A percentile compares a stretch with the other conserved stretches of the same genome.
phyloP scores from a whole-genome alignment of 1,140 invertebrate species.

The Drosophila sucinea region DNA sequence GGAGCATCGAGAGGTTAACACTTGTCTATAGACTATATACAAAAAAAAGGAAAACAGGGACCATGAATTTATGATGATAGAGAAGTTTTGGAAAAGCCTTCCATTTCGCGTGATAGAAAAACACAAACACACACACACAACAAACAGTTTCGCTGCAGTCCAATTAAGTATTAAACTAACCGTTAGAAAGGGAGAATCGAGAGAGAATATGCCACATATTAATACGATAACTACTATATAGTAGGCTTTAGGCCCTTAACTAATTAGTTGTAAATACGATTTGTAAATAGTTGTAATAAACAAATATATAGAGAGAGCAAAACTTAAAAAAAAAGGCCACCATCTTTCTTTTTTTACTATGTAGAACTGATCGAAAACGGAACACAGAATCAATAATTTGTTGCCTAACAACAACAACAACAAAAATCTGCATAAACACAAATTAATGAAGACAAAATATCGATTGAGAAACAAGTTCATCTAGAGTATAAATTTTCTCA shows the following conservation, averaged over 20 bases:
- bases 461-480: slow-evolving; percentile 60
- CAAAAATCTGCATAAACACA: slow-evolving; percentile 72
- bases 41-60: slow-evolving; percentile 39
- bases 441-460: slow-evolving; percentile 70
- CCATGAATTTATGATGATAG: neutral
- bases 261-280: slow-evolving; percentile 29
- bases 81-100: slow-evolving; percentile 67
- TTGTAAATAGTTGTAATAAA: slow-evolving; percentile 76
- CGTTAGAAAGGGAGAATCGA: slow-evolving; percentile 22
- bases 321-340: neutral
- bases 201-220: slow-evolving; percentile 26
- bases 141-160: slow-evolving; percentile 61
- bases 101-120: slow-evolving; percentile 82
- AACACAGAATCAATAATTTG: neutral
- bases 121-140: slow-evolving; percentile 56
- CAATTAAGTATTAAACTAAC: slow-evolving; percentile 74
- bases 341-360: too few species aligned
- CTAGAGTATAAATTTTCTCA: slow-evolving; percentile 61
- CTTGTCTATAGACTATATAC: slow-evolving; percentile 84
- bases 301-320: slow-evolving; percentile 22
- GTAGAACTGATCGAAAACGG: neutral
- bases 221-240: neutral
- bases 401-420: slow-evolving; percentile 20
- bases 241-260: slow-evolving; percentile 17
- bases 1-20: slow-evolving; percentile 88